Conservation (phyloP, 1,140 invertebrate species). For the Leptopilina clavipes region DNA sequence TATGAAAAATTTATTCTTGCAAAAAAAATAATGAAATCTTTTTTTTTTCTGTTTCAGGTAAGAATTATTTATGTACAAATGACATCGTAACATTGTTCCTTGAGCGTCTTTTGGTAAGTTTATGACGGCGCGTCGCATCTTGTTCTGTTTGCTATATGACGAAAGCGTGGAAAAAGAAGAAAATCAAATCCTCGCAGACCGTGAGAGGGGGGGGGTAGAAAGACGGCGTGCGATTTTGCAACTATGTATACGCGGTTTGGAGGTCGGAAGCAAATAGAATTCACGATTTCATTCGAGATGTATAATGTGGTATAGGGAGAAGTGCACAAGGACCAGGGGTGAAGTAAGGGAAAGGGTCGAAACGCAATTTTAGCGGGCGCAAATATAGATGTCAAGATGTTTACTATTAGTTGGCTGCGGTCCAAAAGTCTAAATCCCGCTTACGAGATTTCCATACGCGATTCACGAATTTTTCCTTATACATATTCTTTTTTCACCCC, state of each 20-base stretch:
- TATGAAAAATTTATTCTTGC: no score
- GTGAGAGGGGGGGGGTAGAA: no score
- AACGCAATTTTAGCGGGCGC: slow-evolving; percentile 66
- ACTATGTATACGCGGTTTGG: slow-evolving; percentile 22
- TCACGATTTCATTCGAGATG: slow-evolving; percentile 53
- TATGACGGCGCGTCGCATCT: not conserved
- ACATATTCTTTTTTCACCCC: slow-evolving; percentile 34
- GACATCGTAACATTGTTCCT: not conserved
- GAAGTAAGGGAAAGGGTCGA: slow-evolving; percentile 49
- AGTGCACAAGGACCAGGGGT: slow-evolving; percentile 4
- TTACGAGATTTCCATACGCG: slow-evolving; percentile 63
- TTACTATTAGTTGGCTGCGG: slow-evolving; percentile 65
- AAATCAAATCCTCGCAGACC: slow-evolving; percentile 25
- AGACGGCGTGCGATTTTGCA: slow-evolving; percentile 43
- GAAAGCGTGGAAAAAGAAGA: slow-evolving; percentile 12
- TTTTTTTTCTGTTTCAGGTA: not conserved
- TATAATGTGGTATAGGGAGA: slow-evolving; percentile 8
- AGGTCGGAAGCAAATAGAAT: slow-evolving; percentile 52
- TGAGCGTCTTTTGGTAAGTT: not conserved
- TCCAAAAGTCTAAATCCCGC: slow-evolving; percentile 54
- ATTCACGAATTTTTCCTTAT: slow-evolving; percentile 37
- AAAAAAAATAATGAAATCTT: no score
- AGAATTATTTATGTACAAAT: not conserved
- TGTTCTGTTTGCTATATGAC: not conserved
- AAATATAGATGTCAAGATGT: slow-evolving; percentile 71